These are phyloP conservation scores for Megastigmus dorsalis DNA, from an alignment of 2,888 invertebrate genomes.

Conservation along the genomic window DNA sequence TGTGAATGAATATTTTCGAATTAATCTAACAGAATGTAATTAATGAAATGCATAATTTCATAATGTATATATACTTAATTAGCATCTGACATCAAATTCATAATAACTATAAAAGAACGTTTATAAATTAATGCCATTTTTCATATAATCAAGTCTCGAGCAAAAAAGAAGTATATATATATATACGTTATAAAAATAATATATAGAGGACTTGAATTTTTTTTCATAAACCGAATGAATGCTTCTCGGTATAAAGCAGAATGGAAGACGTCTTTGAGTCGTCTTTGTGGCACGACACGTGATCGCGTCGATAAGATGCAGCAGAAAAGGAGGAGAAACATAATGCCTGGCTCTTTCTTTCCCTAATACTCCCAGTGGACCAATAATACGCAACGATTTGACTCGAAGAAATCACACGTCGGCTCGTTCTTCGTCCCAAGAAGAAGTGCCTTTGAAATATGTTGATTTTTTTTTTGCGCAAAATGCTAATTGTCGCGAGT, in stretches of 20 bases:
- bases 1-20: no score
- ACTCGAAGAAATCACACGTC: not conserved
- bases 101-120: no score
- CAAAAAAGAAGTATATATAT: no score
- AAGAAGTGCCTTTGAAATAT: slow-evolving; percentile 8
- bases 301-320: slow-evolving; percentile 24
- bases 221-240: not conserved
- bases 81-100: no score
- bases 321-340: not conserved
- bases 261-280: not conserved
- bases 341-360: not conserved
- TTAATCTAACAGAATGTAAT: no score
- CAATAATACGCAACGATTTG: slow-evolving; percentile 9
- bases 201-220: not conserved
- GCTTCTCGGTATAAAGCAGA: not conserved
- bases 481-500: not conserved
- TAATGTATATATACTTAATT: no score
- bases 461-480: not conserved
- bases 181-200: no score
- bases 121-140: no score
- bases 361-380: slow-evolving; percentile 11
- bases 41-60: no score
- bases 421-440: not conserved
- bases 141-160: no score
- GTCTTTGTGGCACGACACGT: slow-evolving; percentile 11